Conservation (phyloP, 2,888 invertebrate genomes). For the Phalera bucephala region DNA sequence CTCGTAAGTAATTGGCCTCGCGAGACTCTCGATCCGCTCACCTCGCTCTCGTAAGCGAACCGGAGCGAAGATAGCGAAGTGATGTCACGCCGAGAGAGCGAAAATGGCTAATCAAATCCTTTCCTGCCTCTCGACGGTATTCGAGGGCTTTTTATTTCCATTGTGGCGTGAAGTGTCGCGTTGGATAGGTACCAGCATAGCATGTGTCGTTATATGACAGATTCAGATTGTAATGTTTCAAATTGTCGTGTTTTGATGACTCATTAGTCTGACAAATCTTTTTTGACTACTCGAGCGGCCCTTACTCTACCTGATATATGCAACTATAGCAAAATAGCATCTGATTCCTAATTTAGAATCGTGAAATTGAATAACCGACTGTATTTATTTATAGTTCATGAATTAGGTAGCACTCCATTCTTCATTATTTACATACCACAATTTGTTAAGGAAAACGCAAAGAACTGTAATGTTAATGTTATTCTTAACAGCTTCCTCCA, state of each 20-base stretch:
- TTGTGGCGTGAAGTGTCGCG: conserved; percentile 75
- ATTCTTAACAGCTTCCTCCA: too few species aligned
- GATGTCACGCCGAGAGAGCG: conserved; percentile 68
- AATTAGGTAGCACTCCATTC: too few species aligned
- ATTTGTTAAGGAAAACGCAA: background rate
- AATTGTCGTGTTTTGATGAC: too few species aligned
- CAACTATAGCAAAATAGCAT: too few species aligned
- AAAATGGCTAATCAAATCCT: conserved; percentile 83
- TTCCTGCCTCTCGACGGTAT: conserved; percentile 71
- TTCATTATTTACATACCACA: conserved; percentile 7
- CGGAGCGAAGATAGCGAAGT: conserved; percentile 75
- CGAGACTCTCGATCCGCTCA: conserved; percentile 75
- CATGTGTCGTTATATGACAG: too few species aligned
- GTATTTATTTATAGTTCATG: too few species aligned
- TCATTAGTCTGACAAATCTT: too few species aligned
- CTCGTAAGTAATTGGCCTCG: conserved; percentile 82
- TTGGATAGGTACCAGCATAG: conserved; percentile 45
- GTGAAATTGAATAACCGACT: too few species aligned
- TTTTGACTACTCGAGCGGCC: too few species aligned
- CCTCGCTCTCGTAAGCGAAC: conserved; percentile 73
- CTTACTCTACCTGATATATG: too few species aligned
- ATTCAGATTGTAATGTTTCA: too few species aligned
- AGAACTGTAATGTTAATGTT: background rate
- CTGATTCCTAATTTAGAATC: too few species aligned
- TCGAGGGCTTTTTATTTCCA: conserved; percentile 77